A percentile compares a stretch with the other conserved stretches of the same genome.
Conservation (phyloP, 2,888 invertebrate species). For the Notocelia uddmanniana region DNA sequence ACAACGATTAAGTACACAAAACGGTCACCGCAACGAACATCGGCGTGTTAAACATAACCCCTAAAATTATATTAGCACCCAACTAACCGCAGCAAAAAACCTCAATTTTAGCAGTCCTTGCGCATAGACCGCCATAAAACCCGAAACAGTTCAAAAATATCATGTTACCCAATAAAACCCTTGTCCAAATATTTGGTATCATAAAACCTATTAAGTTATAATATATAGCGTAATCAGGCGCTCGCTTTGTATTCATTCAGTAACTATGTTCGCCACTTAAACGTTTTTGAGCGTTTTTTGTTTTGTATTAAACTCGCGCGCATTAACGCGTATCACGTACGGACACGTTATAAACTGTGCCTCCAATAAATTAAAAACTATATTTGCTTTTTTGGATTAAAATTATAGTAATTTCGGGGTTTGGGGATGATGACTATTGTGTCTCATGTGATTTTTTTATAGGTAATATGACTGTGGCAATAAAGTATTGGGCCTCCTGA, state of each 20-base stretch:
- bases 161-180: constrained; percentile 83
- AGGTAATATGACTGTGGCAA: too few species aligned
- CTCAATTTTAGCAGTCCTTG: constrained; percentile 75
- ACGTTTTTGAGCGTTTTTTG: constrained; percentile 73
- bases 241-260: constrained; percentile 77
- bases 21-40: background rate
- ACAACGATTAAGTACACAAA: background rate
- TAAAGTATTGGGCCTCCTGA: too few species aligned
- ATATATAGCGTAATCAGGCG: constrained; percentile 82
- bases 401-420: constrained; percentile 26
- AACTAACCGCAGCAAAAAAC: constrained; percentile 30
- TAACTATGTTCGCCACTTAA: constrained; percentile 77
- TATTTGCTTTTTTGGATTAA: constrained; percentile 48
- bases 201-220: constrained; percentile 82
- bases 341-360: constrained; percentile 74
- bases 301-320: constrained; percentile 43
- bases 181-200: constrained; percentile 84
- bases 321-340: constrained; percentile 76
- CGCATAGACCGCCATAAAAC: constrained; percentile 77
- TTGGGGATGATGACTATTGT: constrained; percentile 10
- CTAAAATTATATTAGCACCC: constrained; percentile 16
- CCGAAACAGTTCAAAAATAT: constrained; percentile 78
- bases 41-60: background rate
- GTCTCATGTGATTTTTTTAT: background rate
- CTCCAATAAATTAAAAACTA: constrained; percentile 76